Conservation (phyloP, 1,140 invertebrate species). For the Tetragnatha versicolor region DNA sequence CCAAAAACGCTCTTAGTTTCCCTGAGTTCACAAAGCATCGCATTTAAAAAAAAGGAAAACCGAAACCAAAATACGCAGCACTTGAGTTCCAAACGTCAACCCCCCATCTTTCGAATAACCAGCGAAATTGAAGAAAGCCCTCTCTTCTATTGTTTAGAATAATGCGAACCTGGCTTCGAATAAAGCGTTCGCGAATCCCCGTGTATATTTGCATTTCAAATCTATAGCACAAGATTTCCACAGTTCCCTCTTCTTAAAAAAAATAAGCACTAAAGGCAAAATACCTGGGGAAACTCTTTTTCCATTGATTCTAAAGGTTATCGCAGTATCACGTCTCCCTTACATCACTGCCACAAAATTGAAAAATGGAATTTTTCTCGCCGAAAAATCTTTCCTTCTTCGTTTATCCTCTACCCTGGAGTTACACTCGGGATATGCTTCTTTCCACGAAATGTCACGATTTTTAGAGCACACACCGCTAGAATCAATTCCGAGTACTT, state of each 20-base stretch:
- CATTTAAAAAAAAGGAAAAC: too few species aligned
- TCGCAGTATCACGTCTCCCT: slow-evolving; percentile 9
- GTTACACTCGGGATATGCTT: neutral
- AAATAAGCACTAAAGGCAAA: neutral
- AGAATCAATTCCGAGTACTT: neutral
- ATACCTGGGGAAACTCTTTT: neutral
- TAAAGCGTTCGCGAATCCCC: too few species aligned
- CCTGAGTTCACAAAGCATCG: too few species aligned
- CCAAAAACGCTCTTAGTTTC: too few species aligned
- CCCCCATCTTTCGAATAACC: too few species aligned
- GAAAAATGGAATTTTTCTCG: slow-evolving; percentile 43
- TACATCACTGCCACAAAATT: slow-evolving; percentile 13
- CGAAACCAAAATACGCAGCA: too few species aligned
- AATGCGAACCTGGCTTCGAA: too few species aligned
- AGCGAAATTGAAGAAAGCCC: too few species aligned
- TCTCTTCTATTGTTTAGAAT: too few species aligned
- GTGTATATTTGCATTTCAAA: too few species aligned
- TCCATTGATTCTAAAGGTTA: slow-evolving; percentile 2
- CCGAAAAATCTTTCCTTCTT: neutral
- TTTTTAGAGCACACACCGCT: slow-evolving; percentile 12
- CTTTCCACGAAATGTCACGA: slow-evolving; percentile 30
- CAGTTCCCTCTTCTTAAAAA: neutral
- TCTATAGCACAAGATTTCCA: too few species aligned
- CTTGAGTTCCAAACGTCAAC: too few species aligned
- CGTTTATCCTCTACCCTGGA: slow-evolving; percentile 29